Base-by-base conservation (phyloP, 2,113 vertebrate genomes). In the Rhipidura dahli region DNA sequence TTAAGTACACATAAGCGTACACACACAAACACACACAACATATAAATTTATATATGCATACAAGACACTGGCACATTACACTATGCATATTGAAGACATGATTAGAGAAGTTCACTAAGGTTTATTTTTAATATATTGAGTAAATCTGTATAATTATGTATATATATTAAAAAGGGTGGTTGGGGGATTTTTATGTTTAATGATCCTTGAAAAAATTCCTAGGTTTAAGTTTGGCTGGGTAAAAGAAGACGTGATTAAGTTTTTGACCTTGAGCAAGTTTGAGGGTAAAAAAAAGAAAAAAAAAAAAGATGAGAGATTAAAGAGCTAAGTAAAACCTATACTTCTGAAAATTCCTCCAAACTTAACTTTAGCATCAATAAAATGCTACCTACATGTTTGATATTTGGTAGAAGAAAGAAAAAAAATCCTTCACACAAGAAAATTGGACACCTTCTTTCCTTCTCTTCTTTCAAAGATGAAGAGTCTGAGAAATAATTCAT, bases 401-500 rank as follows among this genome's bases (percentile, higher is more conserved):
- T 86, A 92, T 61, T 72, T 83, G 11, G 13, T 51, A 79, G 44
- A 57, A 78, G 15, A 37, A 72, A 27, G 10, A 42, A 72, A 37
- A 16, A n/a, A n/a, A 42, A 31, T 0, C 16, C 21, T 82, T 53
- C 17, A 71, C 24, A 87, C 5, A 72, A 72, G 33, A 84, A 90
- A 87, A 68, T 80, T 60, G 50, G 45, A 68, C 27, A 39, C 17
- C 69, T 79, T 33, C 11, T 89, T 80, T 68, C 35, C 45, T 16
- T 68, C 21, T 88, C 30, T 57, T 87, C 42, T 79, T 83, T 83
- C 49, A 56, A 72, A 82, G 79, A 73, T n/a, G 63, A 54, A 83
- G 23, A 84, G 10, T 56, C 47, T 90, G 28, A 91, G 90, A 90
- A 95, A 92, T 88, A 93, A 96, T 92, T 94, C 37, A 94, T 92